Percentiles rank a stretch among this genome's conserved stretches.
These are phyloP conservation scores for Ochlodes sylvanus DNA, from an alignment of 2,888 invertebrate species.

Conservation along the genomic window DNA sequence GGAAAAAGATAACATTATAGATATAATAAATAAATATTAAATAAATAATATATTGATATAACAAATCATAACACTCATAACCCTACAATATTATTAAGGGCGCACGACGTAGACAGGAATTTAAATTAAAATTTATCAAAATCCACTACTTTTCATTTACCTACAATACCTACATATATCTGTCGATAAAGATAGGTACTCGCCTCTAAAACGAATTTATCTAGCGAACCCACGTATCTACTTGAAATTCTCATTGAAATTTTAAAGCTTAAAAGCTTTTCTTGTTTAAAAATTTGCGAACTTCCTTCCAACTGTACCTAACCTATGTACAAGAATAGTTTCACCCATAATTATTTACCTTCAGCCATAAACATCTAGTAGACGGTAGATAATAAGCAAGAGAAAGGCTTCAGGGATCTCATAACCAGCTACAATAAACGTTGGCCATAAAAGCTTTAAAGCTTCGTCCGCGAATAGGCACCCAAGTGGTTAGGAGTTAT, in stretches of 20 bases:
- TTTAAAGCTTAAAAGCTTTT: no score
- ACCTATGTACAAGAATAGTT: not conserved
- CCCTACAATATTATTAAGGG: no score
- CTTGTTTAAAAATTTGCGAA: no score
- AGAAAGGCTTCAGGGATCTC: slow-evolving; percentile 22
- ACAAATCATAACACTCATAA: no score
- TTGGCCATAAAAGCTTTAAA: slow-evolving; percentile 27
- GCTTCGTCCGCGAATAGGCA: slow-evolving; percentile 24
- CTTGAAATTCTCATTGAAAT: not conserved
- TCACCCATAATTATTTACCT: not conserved
- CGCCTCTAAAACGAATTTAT: no score
- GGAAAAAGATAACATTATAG: no score
- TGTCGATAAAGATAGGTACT: no score
- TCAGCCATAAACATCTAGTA: slow-evolving; percentile 1
- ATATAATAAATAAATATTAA: no score
- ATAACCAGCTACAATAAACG: slow-evolving; percentile 29
- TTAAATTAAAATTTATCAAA: not conserved
- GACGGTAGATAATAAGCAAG: slow-evolving; percentile 16
- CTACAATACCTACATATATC: no score
- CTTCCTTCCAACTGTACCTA: not conserved
- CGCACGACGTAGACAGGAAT: no score
- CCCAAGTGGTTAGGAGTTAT: slow-evolving; percentile 32
- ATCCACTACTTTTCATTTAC: no score
- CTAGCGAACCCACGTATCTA: not conserved
- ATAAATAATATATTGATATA: no score